These are phyloP conservation scores for Melanotaenia duboulayi DNA, from an alignment of 2,113 vertebrate species.

Conservation along the genomic window DNA sequence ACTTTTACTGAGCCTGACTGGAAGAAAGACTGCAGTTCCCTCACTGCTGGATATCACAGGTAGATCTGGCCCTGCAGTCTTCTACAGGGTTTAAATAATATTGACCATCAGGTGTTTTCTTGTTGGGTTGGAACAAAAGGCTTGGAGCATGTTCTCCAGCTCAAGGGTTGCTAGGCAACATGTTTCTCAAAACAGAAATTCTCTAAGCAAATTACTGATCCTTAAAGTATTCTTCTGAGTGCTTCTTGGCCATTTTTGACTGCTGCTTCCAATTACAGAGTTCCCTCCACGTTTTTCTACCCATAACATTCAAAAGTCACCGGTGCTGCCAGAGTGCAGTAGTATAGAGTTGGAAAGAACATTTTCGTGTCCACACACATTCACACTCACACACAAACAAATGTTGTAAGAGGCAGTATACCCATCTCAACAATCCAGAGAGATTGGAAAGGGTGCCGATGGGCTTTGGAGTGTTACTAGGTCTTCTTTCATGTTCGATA, in stretches of 20 bases:
- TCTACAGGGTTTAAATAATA: slow-evolving; percentile 62
- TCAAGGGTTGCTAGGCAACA: slow-evolving; percentile 76
- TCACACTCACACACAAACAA: slow-evolving; percentile 48
- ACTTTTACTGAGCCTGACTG: slow-evolving; percentile 33
- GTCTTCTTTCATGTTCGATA: slow-evolving; percentile 86
- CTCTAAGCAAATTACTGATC: slow-evolving; percentile 73
- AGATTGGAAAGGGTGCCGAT: slow-evolving; percentile 62
- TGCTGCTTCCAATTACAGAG: slow-evolving; percentile 71
- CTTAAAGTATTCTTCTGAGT: slow-evolving; percentile 70
- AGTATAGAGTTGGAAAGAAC: slow-evolving; percentile 34
- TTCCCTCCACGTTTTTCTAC: slow-evolving; percentile 59
- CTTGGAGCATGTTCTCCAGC: slow-evolving; percentile 32
- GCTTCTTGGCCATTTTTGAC: slow-evolving; percentile 76
- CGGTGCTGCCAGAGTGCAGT: slow-evolving; percentile 40
- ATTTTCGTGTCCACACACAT: slow-evolving; percentile 21
- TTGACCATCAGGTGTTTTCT: slow-evolving; percentile 71
- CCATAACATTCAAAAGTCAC: slow-evolving; percentile 64
- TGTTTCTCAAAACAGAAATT: slow-evolving; percentile 72
- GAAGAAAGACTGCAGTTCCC: slow-evolving; percentile 39
- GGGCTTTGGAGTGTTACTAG: slow-evolving; percentile 73
- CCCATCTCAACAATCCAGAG: slow-evolving; percentile 57
- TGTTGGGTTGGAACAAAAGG: slow-evolving; percentile 63
- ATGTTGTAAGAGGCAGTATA: slow-evolving; percentile 38
- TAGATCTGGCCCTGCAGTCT: slow-evolving; percentile 34
- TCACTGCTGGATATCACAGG: slow-evolving; percentile 19